A percentile compares a stretch with the other conserved stretches of the same genome.
Evolutionary conservation across 2,888 invertebrate genomes (phyloP).

Genomic region (Dusona sp.): DNA sequence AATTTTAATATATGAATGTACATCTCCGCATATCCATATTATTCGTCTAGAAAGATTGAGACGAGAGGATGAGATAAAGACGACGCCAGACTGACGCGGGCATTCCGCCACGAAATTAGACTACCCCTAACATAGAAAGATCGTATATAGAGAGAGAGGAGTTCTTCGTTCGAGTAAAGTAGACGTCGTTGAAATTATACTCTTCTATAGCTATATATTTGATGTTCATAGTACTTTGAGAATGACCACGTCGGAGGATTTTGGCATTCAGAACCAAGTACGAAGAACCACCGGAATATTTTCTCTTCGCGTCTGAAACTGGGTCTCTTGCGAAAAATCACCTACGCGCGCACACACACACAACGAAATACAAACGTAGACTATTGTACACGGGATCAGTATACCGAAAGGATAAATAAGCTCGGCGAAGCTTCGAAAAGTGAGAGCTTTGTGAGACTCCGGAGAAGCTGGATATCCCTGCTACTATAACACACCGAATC

Average conservation of each 20-base stretch:
- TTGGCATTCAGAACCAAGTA: conserved; percentile 53
- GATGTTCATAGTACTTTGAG: conserved; percentile 38
- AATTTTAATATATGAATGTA: conserved; percentile 29
- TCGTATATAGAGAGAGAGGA: conserved; percentile 47
- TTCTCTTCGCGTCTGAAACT: conserved; percentile 46
- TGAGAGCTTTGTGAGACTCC: conserved; percentile 49
- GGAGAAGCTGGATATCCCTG: conserved; percentile 23
- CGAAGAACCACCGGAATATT: conserved; percentile 51
- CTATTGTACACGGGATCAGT: conserved; percentile 1
- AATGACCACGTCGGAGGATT: conserved; percentile 60
- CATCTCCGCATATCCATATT: not conserved
- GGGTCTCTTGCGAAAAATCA: conserved; percentile 46
- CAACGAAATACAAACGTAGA: not conserved
- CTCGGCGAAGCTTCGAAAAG: conserved; percentile 52
- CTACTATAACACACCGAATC: conserved; percentile 46
- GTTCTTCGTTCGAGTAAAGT: conserved; percentile 33
- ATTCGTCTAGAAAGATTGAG: conserved; percentile 22
- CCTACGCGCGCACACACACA: not conserved
- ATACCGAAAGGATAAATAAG: conserved; percentile 34
- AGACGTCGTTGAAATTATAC: conserved; percentile 29
- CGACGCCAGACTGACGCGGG: conserved; percentile 65
- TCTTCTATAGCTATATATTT: conserved; percentile 8
- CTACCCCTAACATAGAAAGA: conserved; percentile 24
- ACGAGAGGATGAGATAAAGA: conserved; percentile 52
- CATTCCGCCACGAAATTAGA: conserved; percentile 67